These are phyloP conservation scores for Corythornis vintsioides DNA, from an alignment of 2,113 vertebrate species.

Conservation along the genomic window DNA sequence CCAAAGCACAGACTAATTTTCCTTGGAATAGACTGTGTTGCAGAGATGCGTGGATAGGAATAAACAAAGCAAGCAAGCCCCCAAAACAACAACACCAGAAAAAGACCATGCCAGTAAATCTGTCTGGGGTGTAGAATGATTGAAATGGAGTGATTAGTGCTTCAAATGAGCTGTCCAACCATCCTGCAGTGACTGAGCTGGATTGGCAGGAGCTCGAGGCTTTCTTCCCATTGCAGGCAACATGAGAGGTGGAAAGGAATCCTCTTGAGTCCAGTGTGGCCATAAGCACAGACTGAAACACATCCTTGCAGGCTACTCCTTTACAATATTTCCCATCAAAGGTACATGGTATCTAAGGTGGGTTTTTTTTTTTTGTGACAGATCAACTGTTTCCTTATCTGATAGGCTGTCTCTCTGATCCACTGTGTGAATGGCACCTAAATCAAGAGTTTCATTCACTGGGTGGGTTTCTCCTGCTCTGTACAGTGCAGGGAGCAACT, in stretches of 20 bases:
- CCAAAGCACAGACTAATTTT: neutral
- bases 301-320: neutral
- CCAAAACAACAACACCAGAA: neutral
- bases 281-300: neutral
- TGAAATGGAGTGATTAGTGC: neutral
- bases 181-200: neutral
- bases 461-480: neutral
- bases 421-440: neutral
- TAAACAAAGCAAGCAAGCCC: neutral
- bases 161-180: neutral
- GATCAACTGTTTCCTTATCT: neutral
- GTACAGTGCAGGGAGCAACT: neutral
- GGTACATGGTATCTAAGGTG: neutral
- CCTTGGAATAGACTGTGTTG: neutral
- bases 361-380: neutral
- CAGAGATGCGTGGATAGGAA: neutral
- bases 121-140: neutral
- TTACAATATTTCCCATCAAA: neutral
- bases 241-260: neutral
- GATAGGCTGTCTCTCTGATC: neutral
- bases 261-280: neutral
- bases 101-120: neutral
- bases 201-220: neutral
- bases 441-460: neutral
- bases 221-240: neutral